Evolutionary conservation across 1,140 invertebrate genomes (phyloP), one percentile per base, ranked within the genome.

Genomic region (Diplogasteroides magnus): DNA sequence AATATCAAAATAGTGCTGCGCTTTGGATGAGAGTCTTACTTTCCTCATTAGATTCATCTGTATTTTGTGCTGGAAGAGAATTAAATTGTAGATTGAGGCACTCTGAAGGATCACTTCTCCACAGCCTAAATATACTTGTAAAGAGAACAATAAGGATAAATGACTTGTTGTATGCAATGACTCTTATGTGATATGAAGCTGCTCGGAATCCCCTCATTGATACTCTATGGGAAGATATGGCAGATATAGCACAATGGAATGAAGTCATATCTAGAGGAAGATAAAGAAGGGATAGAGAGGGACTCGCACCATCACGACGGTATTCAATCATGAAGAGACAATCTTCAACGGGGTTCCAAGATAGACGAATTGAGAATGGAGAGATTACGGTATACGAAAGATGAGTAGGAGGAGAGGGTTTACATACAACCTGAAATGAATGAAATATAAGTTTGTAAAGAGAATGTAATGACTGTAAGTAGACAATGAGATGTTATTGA

Each of bases 121-220:
- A 48, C 6, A 48, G 19, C 19, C 37, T 48, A 48, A 11, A 48
- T 19, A 48, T 11, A 48, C 19, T 19, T 48, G 6, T 48, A 6
- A 48, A 19, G 19, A 11, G 6, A 48, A 48, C 19, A 6, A 48
- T 48, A 48, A 48, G 19, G 6, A 48, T 48, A 11, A 48, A 11
- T 48, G 6, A 48, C 37, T 48, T 23, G 29, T 65, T 65, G 64
- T 65, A 65, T 31, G 64, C 31, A 26, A 48, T 48, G n/a, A 65
- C 64, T 14, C 64, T 14, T 48, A 65, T 65, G 19, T 37, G 13
- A 55, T 65, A 65, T 6, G 25, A 2, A 6, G 37, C 31, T 23
- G 37, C 23, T 23, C n/a, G 19, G 37, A 65, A 65, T 37, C 64
- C 64, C 26, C 37, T 23, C n/a, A 60, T 60, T 26, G 59, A 60